These are phyloP conservation scores for Mnemiopsis leidyi DNA, from an alignment of 37 sponge, comb jelly and placozoan species.

Conservation along the genomic window DNA sequence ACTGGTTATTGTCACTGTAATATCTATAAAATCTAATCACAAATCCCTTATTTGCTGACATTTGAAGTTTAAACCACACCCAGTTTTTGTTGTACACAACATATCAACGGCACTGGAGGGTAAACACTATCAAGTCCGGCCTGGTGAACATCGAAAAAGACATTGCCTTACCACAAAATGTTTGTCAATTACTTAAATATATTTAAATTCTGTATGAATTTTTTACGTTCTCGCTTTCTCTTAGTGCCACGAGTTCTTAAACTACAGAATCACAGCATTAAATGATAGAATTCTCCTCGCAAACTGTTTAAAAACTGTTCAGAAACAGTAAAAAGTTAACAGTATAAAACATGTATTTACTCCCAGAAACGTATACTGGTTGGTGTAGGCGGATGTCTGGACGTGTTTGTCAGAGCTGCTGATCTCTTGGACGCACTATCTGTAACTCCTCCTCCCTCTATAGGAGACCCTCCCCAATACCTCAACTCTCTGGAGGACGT, in stretches of 20 bases:
- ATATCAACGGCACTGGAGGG: conserved; percentile 52
- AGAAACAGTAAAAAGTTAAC: too few species aligned
- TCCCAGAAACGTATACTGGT: conserved; percentile 62
- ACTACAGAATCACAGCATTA: too few species aligned
- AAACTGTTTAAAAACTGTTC: too few species aligned
- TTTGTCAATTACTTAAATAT: neutral
- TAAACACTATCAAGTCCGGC: conserved; percentile 46
- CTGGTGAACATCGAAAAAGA: conserved; percentile 32
- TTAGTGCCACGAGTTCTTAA: too few species aligned
- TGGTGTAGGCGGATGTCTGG: conserved; percentile 56
- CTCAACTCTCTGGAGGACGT: conserved; percentile 61
- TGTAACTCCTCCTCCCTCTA: neutral
- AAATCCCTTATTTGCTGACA: neutral
- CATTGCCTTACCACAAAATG: conserved; percentile 40
- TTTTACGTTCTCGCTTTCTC: too few species aligned
- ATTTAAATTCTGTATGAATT: neutral
- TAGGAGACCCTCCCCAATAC: neutral
- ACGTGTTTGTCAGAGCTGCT: conserved; percentile 49
- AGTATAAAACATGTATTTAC: too few species aligned
- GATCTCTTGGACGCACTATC: conserved; percentile 43
- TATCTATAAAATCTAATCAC: neutral
- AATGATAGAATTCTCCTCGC: too few species aligned
- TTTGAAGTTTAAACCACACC: too few species aligned
- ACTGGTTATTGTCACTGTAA: neutral
- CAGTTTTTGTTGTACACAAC: conserved; percentile 48